A percentile compares a stretch with the other conserved stretches of the same genome.
Conservation (phyloP, 2,888 invertebrate genomes). For the Conchocele bisecta region DNA sequence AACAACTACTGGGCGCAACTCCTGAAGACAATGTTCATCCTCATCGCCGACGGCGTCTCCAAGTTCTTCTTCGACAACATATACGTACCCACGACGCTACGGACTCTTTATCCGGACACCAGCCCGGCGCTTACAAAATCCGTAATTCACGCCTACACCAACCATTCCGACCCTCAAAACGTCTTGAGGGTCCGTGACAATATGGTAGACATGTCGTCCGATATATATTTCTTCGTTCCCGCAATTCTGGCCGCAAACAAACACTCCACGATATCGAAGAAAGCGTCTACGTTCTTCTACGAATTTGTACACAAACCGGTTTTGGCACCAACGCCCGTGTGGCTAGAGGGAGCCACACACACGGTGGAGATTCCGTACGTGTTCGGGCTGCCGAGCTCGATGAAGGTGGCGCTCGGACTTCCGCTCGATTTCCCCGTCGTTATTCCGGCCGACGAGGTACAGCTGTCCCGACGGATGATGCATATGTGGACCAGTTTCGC, state of each 20-base stretch:
- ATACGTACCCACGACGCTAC: constrained; percentile 12
- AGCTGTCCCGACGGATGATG: constrained; percentile 93
- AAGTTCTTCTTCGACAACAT: constrained; percentile 15
- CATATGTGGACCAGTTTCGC: constrained; percentile 97
- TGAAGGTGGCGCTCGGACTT: constrained; percentile 35
- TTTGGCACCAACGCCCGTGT: constrained; percentile 65
- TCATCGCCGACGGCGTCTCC: constrained; percentile 21
- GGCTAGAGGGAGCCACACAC: constrained; percentile 76
- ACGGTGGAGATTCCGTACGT: constrained; percentile 77
- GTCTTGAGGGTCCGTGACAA: constrained; percentile 90
- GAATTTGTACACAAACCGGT: constrained; percentile 63
- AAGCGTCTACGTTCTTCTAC: constrained; percentile 60
- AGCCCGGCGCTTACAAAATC: constrained; percentile 14
- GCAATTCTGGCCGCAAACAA: constrained; percentile 92
- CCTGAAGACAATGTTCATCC: neutral
- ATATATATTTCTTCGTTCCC: constrained; percentile 97
- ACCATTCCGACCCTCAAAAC: constrained; percentile 83
- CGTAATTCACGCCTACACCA: constrained; percentile 34
- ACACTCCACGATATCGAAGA: neutral
- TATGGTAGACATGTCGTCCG: constrained; percentile 94
- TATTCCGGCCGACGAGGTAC: constrained; percentile 91
- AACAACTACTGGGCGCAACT: neutral
- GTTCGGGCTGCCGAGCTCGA: constrained; percentile 65
- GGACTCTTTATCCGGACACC: neutral
- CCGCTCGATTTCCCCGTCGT: constrained; percentile 84